phyloP scores from a whole-genome alignment of 92 coral and sea anemone species.

The Parazoanthus darwini region DNA sequence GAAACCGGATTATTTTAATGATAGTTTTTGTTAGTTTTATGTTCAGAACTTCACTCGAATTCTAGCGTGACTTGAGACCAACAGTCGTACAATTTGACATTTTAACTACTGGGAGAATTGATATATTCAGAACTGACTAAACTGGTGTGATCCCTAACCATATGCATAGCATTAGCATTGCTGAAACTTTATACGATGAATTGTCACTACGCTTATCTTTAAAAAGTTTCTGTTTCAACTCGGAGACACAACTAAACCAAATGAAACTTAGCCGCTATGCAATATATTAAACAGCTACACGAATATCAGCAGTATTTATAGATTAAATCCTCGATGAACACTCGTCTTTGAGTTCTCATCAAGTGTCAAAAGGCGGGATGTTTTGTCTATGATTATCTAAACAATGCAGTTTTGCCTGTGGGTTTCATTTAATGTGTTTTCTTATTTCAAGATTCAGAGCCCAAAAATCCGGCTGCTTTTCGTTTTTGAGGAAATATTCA shows the following conservation, averaged over 20 bases:
- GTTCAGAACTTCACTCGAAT: background rate
- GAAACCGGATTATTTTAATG: conserved; percentile 36
- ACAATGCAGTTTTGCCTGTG: conserved; percentile 34
- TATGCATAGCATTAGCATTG: background rate
- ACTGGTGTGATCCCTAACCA: background rate
- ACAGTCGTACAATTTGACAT: background rate
- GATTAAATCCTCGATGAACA: background rate
- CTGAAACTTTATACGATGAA: background rate
- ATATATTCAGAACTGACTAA: background rate
- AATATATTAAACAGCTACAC: background rate
- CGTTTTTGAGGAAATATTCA: background rate
- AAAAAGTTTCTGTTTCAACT: background rate
- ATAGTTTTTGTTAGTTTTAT: background rate
- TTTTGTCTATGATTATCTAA: conserved; percentile 31
- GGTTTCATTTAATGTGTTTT: conserved; percentile 13
- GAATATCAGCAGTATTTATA: conserved; percentile 22
- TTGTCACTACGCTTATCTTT: background rate
- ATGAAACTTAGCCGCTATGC: background rate
- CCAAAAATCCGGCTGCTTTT: background rate
- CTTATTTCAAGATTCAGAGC: background rate
- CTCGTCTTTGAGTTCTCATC: conserved; percentile 22
- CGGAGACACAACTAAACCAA: background rate
- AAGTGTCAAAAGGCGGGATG: conserved; percentile 39
- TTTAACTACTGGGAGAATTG: background rate
- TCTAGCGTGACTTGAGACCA: conserved; percentile 12